phyloP scores from a whole-genome alignment of 2,888 invertebrate species.

The Torymus texanus region DNA sequence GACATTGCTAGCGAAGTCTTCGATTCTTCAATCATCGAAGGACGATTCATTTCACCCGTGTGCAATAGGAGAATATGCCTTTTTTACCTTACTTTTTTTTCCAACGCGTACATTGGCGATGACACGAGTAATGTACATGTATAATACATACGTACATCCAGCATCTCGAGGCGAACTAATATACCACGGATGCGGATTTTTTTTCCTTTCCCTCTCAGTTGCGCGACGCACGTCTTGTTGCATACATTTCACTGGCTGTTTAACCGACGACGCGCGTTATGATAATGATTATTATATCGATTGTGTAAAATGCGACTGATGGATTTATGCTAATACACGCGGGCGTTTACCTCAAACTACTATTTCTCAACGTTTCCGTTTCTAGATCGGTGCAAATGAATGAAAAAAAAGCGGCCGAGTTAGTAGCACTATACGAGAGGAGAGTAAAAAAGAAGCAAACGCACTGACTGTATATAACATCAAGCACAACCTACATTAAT shows the following conservation, averaged over 20 bases:
- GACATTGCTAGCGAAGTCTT: constrained; percentile 7
- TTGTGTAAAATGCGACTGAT: neutral
- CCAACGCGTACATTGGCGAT: neutral
- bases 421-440: no score
- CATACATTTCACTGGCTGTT: neutral
- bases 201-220: no score
- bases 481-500: no score
- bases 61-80: no score
- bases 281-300: neutral
- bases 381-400: constrained; percentile 1
- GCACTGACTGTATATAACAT: no score
- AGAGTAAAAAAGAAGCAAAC: no score
- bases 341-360: neutral
- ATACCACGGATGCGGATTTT: no score
- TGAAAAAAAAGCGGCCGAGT: neutral
- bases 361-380: neutral
- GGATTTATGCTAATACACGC: neutral
- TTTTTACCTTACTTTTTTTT: neutral
- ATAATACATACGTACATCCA: no score
- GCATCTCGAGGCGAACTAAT: no score
- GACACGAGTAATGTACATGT: neutral
- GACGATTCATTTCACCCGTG: neutral
- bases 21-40: constrained; percentile 30
- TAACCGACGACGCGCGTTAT: neutral
- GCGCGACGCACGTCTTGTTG: neutral